A percentile compares a stretch with the other conserved stretches of the same genome.
Evolutionary conservation across 2,797 vertebrate genomes (phyloP).

Genomic region (Sebastes taczanowskii): DNA sequence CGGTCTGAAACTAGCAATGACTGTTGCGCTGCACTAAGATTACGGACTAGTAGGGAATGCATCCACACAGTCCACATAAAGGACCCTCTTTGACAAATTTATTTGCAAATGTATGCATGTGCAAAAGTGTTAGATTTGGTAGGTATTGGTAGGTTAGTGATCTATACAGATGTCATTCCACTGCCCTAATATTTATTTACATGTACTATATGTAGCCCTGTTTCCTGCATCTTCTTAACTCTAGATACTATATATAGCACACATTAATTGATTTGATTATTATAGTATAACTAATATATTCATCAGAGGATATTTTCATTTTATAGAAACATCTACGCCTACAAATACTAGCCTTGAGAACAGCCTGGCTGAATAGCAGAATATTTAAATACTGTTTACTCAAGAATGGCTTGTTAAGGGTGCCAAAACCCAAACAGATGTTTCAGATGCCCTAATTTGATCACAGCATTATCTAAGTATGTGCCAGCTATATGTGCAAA

Average conservation of each 20-base stretch:
- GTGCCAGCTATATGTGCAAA: slow-evolving; percentile 47
- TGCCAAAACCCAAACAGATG: slow-evolving; percentile 43
- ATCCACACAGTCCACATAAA: not conserved
- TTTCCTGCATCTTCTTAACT: not conserved
- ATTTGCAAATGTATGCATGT: not conserved
- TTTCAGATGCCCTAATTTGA: slow-evolving; percentile 64
- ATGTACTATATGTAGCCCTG: not conserved
- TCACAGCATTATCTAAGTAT: slow-evolving; percentile 34
- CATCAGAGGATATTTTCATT: not conserved
- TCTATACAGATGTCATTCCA: not conserved
- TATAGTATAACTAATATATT: not conserved
- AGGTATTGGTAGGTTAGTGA: not conserved
- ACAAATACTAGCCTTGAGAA: not conserved
- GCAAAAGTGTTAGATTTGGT: not conserved
- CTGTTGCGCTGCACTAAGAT: not conserved
- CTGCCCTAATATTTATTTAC: slow-evolving; percentile 1
- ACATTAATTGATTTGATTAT: not conserved
- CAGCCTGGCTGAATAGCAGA: slow-evolving; percentile 1
- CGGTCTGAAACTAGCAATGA: not conserved
- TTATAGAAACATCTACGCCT: not conserved
- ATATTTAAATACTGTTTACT: slow-evolving; percentile 14
- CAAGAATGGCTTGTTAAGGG: slow-evolving; percentile 17
- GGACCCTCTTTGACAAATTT: not conserved
- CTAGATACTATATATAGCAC: not conserved
- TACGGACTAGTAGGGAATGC: too few relatives aligned